Base-by-base conservation (phyloP, 2,113 vertebrate species). In the Thamnophis sirtalis region DNA sequence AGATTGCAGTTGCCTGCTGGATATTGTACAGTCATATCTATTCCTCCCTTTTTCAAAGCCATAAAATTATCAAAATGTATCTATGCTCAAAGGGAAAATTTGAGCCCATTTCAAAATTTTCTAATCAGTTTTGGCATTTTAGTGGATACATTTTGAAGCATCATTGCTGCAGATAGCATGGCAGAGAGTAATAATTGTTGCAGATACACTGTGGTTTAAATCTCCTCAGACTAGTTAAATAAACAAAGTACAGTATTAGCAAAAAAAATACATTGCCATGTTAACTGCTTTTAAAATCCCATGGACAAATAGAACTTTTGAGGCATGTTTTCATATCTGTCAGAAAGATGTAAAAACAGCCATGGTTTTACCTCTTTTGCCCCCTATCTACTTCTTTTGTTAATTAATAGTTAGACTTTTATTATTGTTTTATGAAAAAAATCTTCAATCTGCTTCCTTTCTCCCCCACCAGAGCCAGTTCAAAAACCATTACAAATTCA, bases 81-180 rank as follows among this genome's bases (percentile, higher is more conserved):
- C 97, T 93, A 95, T 48, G 50, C 95, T 22, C 91, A 95, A 93
- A 96, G 90, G 95, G 91, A 96, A 93, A 94, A 94, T 84, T 53
- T 94, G 96, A 97, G 91, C 94, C 84, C 96, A 93, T 95, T 95
- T 92, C 94, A 94, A 91, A 94, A 58, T 92, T 94, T 86, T 85
- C 91, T 96, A 95, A 93, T 95, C 88, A 87, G 22, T 95, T 50
- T 95, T 93, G 95, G 96, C 96, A 97, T 96, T 92, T 95, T 94
- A 95, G 87, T 0, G 93, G 97, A 98, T 99, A 99, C 99, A 99
- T 99, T 99, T 99, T 98, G 98, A 98, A 99, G 98, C 99, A 99
- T 99, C 98, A 5, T 28, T 54, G 97, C 95, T 98, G 97, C 96
- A 94, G 97, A 97, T 97, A 97, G 98, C 99, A 99, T 98, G 98